Conservation (phyloP, 2,797 vertebrate species). For the Momotus momota region DNA sequence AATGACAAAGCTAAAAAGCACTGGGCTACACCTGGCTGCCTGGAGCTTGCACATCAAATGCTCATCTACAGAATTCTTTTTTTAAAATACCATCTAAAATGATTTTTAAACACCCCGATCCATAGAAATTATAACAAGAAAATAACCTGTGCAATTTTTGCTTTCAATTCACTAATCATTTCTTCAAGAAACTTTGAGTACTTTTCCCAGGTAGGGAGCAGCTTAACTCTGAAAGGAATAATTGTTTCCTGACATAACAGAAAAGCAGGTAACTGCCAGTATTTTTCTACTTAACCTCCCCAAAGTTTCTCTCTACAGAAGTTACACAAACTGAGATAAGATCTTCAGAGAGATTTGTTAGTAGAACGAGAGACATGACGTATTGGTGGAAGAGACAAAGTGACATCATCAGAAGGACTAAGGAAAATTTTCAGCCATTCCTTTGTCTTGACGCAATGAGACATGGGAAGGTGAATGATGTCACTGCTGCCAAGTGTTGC, state of each 20-base stretch:
- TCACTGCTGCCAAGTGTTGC: not conserved
- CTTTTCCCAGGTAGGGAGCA: not conserved
- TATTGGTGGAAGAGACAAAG: not conserved
- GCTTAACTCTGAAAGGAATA: not conserved
- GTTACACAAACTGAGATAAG: not conserved
- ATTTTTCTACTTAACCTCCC: not conserved
- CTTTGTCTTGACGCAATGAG: not conserved
- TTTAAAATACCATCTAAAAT: not conserved
- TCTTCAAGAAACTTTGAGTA: not conserved
- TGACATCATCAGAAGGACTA: not conserved
- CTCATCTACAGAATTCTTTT: not conserved
- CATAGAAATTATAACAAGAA: not conserved
- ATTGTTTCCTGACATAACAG: not conserved
- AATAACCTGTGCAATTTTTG: not conserved
- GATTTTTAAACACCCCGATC: not conserved
- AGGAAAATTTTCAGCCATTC: too few species aligned
- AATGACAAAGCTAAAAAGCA: not conserved
- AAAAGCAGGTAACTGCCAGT: not conserved
- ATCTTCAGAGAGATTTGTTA: not conserved
- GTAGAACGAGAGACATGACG: not conserved
- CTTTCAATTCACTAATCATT: not conserved
- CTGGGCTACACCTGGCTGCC: not conserved
- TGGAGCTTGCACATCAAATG: not conserved
- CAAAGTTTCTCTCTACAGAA: not conserved
- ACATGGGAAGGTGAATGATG: not conserved